Evolutionary conservation across 92 coral and sea anemone species (phyloP).

Genomic region (Ricordea florida): DNA sequence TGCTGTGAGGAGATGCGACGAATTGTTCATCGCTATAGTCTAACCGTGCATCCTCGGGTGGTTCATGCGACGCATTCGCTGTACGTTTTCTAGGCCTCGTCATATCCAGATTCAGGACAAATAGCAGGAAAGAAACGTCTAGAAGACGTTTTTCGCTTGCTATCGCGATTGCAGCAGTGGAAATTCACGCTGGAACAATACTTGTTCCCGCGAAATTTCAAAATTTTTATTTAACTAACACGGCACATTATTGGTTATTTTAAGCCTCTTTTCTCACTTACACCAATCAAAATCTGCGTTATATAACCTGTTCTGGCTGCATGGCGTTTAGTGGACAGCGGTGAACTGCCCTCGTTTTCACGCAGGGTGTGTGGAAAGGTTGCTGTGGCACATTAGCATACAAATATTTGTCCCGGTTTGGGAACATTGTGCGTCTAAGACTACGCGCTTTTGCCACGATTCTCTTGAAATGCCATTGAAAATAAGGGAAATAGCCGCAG

Average conservation of each 20-base stretch:
- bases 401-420: conserved; percentile 67
- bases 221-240: background rate
- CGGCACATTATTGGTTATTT: conserved; percentile 2
- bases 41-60: background rate
- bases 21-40: background rate
- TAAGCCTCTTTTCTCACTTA: background rate
- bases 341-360: conserved; percentile 68
- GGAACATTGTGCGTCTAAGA: conserved; percentile 61
- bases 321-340: conserved; percentile 12
- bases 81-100: too few relatives aligned
- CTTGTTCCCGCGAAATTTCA: conserved; percentile 33
- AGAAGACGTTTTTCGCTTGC: too few relatives aligned
- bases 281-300: conserved; percentile 35
- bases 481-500: background rate
- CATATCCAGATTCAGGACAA: too few relatives aligned
- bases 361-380: conserved; percentile 73
- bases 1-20: background rate
- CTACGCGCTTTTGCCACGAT: conserved; percentile 9
- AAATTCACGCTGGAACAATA: background rate
- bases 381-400: conserved; percentile 68
- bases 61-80: too few relatives aligned
- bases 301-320: background rate
- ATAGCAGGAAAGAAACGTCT: too few relatives aligned
- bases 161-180: too few relatives aligned
- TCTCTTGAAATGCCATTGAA: conserved; percentile 44